Evolutionary conservation across 2,113 vertebrate genomes (phyloP).

Genomic region (Anser brachyrhynchus): DNA sequence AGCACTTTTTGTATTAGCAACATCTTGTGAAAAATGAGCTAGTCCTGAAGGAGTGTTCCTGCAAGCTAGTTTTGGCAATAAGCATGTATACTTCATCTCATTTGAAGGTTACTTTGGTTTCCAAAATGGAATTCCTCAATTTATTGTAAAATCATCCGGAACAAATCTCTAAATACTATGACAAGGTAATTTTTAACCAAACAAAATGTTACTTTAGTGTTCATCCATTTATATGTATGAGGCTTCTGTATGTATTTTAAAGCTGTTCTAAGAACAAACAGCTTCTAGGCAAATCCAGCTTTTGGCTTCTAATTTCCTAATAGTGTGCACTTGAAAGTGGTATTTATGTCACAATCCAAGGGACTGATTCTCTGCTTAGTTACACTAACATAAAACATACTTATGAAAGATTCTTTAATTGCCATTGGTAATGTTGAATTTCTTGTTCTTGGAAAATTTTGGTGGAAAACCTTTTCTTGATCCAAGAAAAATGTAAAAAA

Average conservation of each 20-base stretch:
- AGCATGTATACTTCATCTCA: neutral
- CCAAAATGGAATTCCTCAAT: neutral
- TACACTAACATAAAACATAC: neutral
- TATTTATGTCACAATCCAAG: neutral
- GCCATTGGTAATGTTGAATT: neutral
- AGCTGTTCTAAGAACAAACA: neutral
- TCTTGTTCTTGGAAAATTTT: neutral
- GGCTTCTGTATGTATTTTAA: neutral
- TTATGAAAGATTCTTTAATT: neutral
- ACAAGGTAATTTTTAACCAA: neutral
- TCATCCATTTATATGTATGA: neutral
- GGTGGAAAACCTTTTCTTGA: neutral
- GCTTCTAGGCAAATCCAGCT: constrained; percentile 13
- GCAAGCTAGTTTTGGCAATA: neutral
- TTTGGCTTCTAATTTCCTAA: neutral
- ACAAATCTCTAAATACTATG: neutral
- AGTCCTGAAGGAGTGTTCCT: neutral
- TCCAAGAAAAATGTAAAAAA: neutral
- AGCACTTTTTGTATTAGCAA: neutral
- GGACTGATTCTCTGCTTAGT: neutral
- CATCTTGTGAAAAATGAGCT: neutral
- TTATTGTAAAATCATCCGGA: constrained; percentile 6
- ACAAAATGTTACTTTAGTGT: neutral
- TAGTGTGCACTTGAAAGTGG: neutral
- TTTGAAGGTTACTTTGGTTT: constrained; percentile 13